These are phyloP conservation scores for Micromussa lordhowensis DNA, from an alignment of 92 coral and sea anemone species.

Conservation along the genomic window DNA sequence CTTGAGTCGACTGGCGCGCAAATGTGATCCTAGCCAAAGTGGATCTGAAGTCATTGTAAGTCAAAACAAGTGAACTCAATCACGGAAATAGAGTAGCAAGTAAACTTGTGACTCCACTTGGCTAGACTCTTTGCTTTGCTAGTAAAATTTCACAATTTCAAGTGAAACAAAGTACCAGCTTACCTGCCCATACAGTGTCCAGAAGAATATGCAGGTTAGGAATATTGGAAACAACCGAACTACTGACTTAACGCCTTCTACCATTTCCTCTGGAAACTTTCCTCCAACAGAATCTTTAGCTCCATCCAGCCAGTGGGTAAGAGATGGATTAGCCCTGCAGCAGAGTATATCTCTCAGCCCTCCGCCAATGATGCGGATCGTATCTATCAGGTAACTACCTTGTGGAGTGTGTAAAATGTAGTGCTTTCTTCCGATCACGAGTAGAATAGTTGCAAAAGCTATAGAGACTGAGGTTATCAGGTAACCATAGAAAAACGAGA, in stretches of 20 bases:
- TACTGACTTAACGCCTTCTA: slow-evolving; percentile 88
- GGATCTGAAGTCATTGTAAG: too few species aligned
- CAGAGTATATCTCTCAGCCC: slow-evolving; percentile 39
- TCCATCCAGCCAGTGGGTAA: slow-evolving; percentile 79
- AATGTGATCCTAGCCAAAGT: too few species aligned
- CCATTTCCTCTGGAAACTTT: slow-evolving; percentile 66
- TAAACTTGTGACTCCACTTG: too few species aligned
- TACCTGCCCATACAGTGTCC: slow-evolving; percentile 93
- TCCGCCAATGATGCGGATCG: slow-evolving; percentile 59
- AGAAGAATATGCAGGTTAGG: slow-evolving; percentile 79
- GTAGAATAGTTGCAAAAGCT: slow-evolving; percentile 63
- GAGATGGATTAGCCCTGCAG: not conserved
- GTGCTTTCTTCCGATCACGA: slow-evolving; percentile 70
- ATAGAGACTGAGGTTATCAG: slow-evolving; percentile 75
- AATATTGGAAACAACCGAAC: slow-evolving; percentile 84
- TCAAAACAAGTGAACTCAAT: too few species aligned
- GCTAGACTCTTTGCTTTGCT: too few species aligned
- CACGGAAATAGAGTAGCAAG: too few species aligned
- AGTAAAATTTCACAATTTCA: too few species aligned
- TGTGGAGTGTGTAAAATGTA: slow-evolving; percentile 71
- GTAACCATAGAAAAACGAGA: slow-evolving; percentile 82
- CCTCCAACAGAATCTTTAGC: slow-evolving; percentile 83
- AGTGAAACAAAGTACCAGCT: not conserved
- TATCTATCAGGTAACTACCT: slow-evolving; percentile 79
- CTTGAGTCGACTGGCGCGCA: too few species aligned